phyloP scores from a whole-genome alignment of 2,113 vertebrate genomes.

The Potamarius usumacintae region DNA sequence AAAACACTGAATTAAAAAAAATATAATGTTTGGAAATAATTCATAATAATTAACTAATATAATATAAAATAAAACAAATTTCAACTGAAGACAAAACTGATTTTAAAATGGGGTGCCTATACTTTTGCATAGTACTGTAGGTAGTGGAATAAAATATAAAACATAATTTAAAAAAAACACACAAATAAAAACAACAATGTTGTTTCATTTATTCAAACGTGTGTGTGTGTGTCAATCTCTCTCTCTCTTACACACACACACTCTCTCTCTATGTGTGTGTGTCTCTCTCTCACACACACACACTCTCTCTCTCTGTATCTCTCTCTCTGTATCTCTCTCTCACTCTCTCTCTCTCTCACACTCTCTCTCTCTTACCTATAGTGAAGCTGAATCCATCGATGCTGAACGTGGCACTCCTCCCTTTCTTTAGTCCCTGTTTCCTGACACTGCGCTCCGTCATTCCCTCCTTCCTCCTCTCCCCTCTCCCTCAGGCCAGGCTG shows the following conservation, averaged over 20 bases:
- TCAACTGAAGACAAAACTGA: neutral
- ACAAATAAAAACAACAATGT: neutral
- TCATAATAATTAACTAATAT: neutral
- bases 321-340: no score
- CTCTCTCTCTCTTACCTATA: conserved; percentile 77
- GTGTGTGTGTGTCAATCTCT: no score
- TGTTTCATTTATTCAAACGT: no score
- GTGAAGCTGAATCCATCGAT: conserved; percentile 97
- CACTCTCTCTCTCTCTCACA: no score
- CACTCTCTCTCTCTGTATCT: no score
- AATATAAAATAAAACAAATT: neutral
- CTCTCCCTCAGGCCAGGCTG: conserved; percentile 29
- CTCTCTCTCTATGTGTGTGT: no score
- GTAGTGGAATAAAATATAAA: neutral
- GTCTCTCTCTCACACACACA: no score
- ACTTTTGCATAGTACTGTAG: neutral
- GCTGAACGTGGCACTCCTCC: conserved; percentile 92
- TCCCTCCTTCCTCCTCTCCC: conserved; percentile 55
- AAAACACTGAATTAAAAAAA: neutral
- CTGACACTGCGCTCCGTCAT: conserved; percentile 84
- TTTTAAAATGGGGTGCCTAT: neutral
- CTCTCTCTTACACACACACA: neutral
- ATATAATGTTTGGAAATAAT: neutral
- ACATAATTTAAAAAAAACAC: neutral
- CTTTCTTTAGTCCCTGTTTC: conserved; percentile 93